Evolutionary conservation across 2,888 invertebrate species (phyloP), one percentile per base, ranked within the genome.

Genomic region (Cosmia trapezina): DNA sequence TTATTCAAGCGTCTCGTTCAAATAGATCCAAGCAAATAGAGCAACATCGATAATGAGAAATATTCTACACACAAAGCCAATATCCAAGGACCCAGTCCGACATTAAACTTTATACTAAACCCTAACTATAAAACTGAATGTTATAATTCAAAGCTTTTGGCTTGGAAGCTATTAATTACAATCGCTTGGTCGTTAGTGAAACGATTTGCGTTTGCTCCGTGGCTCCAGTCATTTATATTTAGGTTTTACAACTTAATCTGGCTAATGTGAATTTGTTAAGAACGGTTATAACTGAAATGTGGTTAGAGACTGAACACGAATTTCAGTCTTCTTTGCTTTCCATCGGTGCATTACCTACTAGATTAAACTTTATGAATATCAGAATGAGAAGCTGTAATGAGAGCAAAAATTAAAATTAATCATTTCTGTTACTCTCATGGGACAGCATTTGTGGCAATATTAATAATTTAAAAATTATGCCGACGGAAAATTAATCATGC

Each of bases 151-250:
- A 78, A 82, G 59, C 65, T 73, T 45, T 68, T 12, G 28, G 49
- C n/a, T 75, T 75, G 45, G 63, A 66, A 59, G 69, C 79, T 78
- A 75, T 83, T 84, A 74, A 82, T 84, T 84, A 82, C 73, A 73
- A 73, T 74, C 79, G 72, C 28, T 64, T 61, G 60, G 69, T 82
- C 78, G 84, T 84, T 83, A 82, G 70, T 75, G 11, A 56, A 78
- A 61, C 72, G 70, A 56, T 84, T 75, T 70, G 78, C 69, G 49
- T 76, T 70, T 54, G 47, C 47, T 66, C 63, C 49, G 59, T 51
- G 67, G 64, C 43, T 83, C 41, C 64, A 51, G 28, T 41, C 59
- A 57, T 83, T 83, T 80, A 80, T 75, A 75, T 76, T 76, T 76
- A 69, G 67, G 60, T 73, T 71, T 78, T 69, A 82, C 85, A 74